Evolutionary conservation across 2,113 vertebrate species (phyloP).

Genomic region (Nycticryphes semicollaris): DNA sequence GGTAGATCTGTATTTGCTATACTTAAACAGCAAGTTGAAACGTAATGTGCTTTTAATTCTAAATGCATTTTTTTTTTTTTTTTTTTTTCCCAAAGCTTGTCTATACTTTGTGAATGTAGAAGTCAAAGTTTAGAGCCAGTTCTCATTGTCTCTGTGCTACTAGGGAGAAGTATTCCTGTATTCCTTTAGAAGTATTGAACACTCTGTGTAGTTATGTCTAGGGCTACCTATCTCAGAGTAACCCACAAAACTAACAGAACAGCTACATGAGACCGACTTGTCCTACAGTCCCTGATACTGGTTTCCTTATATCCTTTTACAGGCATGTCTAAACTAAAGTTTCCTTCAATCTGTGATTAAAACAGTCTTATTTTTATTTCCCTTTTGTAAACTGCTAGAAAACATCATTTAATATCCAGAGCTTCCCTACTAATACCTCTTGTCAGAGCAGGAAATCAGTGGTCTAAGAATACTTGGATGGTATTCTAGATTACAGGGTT

Average conservation of each 20-base stretch:
- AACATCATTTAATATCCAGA: background rate
- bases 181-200: background rate
- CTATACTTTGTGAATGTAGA: background rate
- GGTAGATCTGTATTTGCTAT: background rate
- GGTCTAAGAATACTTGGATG: background rate
- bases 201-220: accelerated
- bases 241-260: background rate
- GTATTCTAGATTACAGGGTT: background rate
- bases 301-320: background rate
- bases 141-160: background rate
- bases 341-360: background rate
- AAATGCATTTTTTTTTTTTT: background rate
- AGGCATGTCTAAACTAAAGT: background rate
- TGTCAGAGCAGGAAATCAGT: background rate
- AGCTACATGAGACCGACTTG: background rate
- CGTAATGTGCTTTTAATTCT: background rate
- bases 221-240: background rate
- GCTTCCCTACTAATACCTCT: background rate
- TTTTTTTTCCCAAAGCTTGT: background rate
- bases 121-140: background rate
- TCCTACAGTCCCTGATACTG: background rate
- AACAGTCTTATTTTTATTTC: background rate
- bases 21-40: background rate
- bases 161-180: background rate
- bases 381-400: background rate